phyloP scores from a whole-genome alignment of 92 coral and sea anemone genomes.

The Ricordea florida region DNA sequence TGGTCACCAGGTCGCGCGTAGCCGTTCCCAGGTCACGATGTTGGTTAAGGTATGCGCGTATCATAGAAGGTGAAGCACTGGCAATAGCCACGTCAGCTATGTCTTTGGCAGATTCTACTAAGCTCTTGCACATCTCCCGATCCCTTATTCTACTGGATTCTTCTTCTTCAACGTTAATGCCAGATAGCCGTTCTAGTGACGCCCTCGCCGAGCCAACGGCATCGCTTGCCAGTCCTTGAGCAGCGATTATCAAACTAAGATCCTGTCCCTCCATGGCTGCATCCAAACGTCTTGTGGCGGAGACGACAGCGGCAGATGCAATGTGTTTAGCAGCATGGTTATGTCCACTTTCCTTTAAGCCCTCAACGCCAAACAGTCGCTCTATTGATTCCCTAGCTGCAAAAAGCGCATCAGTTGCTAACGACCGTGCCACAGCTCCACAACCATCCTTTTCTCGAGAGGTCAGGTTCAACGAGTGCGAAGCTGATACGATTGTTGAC shows the following conservation, averaged over 20 bases:
- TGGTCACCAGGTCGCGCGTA: constrained; percentile 21
- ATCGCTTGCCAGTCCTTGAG: constrained; percentile 22
- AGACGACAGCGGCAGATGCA: constrained; percentile 9
- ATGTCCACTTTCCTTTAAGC: background rate
- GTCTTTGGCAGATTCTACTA: constrained; percentile 21
- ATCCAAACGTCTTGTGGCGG: constrained; percentile 10
- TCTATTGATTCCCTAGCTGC: constrained; percentile 9
- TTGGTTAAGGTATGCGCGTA: background rate
- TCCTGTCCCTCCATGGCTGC: background rate
- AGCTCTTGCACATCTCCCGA: background rate
- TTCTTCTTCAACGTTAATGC: constrained; percentile 27
- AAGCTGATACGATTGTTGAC: background rate
- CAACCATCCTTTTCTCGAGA: background rate
- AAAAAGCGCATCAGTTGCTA: constrained; percentile 12
- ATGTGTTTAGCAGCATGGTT: background rate
- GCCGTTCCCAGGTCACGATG: constrained; percentile 28
- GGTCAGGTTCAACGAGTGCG: background rate
- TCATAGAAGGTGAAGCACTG: constrained; percentile 39
- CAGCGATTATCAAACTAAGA: constrained; percentile 24
- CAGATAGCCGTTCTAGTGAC: constrained; percentile 22
- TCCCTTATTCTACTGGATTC: background rate
- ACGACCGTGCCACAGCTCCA: background rate
- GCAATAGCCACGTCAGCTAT: constrained; percentile 34
- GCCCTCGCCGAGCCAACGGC: constrained; percentile 51
- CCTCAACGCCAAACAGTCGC: background rate